Evolutionary conservation across 2,888 invertebrate genomes (phyloP), one percentile per base, ranked within the genome.

Genomic region (Steromphala cineraria): DNA sequence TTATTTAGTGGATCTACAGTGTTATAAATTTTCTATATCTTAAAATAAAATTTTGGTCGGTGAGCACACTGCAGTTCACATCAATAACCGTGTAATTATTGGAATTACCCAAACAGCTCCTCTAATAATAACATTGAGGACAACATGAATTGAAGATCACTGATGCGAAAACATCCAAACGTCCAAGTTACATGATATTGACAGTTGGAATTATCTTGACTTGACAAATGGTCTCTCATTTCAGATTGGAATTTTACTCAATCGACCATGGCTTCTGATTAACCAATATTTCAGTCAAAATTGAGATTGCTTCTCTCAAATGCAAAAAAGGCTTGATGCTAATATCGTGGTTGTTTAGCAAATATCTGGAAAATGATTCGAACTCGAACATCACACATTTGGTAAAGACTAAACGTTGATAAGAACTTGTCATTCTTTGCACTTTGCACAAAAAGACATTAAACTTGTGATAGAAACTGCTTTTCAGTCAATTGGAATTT

Each of bases 11-110:
- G n/a, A n/a, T n/a, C n/a, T n/a, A n/a, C n/a, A n/a, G n/a, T n/a
- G n/a, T n/a, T n/a, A n/a, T n/a, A n/a, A n/a, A n/a, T n/a, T n/a
- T n/a, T n/a, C n/a, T n/a, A n/a, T n/a, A n/a, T n/a, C n/a, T n/a
- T n/a, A n/a, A n/a, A n/a, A n/a, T n/a, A n/a, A n/a, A n/a, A n/a
- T n/a, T n/a, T n/a, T n/a, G n/a, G n/a, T n/a, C n/a, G n/a, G n/a
- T n/a, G n/a, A n/a, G n/a, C n/a, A n/a, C n/a, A n/a, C n/a, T n/a
- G 28, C 31, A 67, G 67, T 67, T 67, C 67, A 67, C 67, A 67
- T 67, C 67, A 67, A 67, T 67, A 28, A 67, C 67, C 28, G 13
- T 67, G 67, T 67, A 67, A 67, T 67, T 28, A 67, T 67, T 28
- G 10, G 67, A 67, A 28, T 28, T 28, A 67, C 67, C 67, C 67